phyloP scores from a whole-genome alignment of 2,888 invertebrate species.

The Dioctria linearis region DNA sequence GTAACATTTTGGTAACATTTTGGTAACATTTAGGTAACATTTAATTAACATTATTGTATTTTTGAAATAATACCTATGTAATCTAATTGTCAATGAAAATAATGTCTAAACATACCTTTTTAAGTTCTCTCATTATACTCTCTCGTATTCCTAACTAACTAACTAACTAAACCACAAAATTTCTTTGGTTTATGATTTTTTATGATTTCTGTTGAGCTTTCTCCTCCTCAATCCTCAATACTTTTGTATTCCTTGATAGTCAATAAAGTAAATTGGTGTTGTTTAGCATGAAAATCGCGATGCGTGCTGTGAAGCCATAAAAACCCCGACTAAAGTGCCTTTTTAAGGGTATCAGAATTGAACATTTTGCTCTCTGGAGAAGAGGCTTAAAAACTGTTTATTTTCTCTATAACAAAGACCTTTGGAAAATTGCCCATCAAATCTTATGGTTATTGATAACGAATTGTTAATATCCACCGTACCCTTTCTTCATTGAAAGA shows the following conservation, averaged over 20 bases:
- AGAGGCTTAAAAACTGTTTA: constrained; percentile 43
- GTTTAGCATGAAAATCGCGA: constrained; percentile 38
- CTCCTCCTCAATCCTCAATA: too few relatives aligned
- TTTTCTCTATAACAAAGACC: constrained; percentile 44
- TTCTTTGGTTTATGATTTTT: too few relatives aligned
- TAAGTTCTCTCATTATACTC: too few relatives aligned
- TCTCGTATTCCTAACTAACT: too few relatives aligned
- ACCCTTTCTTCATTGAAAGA: constrained; percentile 23
- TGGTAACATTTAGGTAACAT: too few relatives aligned
- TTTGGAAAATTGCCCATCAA: constrained; percentile 45
- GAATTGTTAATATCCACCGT: constrained; percentile 46
- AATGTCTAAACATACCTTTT: too few relatives aligned
- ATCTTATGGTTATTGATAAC: constrained; percentile 51
- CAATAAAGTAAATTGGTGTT: constrained; percentile 33
- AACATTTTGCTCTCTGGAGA: constrained; percentile 9
- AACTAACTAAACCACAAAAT: too few relatives aligned
- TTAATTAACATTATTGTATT: too few relatives aligned
- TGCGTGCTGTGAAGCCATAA: constrained; percentile 38
- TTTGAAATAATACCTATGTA: too few relatives aligned
- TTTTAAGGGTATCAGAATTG: constrained; percentile 25
- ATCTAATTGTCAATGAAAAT: too few relatives aligned
- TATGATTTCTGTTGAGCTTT: too few relatives aligned
- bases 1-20: too few relatives aligned
- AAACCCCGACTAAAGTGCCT: constrained; percentile 5
- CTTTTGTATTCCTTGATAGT: constrained; percentile 1